These are phyloP conservation scores for Tiaroga cobitis DNA, from an alignment of 2,797 vertebrate genomes.

Conservation along the genomic window DNA sequence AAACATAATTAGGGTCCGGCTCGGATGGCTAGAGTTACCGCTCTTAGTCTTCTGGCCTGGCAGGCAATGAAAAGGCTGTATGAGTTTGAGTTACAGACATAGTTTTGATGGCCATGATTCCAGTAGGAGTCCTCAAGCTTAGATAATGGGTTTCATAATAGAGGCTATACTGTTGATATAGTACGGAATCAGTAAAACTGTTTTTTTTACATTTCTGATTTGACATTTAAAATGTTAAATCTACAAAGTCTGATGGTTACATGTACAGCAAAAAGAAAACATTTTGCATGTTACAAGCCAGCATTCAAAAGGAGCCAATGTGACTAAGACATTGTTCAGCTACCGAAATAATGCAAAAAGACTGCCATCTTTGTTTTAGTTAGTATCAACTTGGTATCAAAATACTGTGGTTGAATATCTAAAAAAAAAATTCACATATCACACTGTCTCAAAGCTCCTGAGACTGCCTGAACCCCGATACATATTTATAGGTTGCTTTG, in stretches of 20 bases:
- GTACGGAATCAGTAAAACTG: neutral
- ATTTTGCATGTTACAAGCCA: neutral
- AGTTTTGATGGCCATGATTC: conserved; percentile 50
- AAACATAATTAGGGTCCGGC: conserved; percentile 57
- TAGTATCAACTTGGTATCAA: neutral
- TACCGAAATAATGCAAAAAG: neutral
- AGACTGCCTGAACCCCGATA: neutral
- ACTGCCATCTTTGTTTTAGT: neutral
- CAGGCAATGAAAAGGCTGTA: conserved; percentile 33
- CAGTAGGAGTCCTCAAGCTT: conserved; percentile 40
- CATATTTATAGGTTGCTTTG: conserved; percentile 44
- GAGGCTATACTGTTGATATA: neutral
- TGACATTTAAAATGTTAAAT: neutral
- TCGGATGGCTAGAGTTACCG: conserved; percentile 49
- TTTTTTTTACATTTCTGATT: conserved; percentile 7
- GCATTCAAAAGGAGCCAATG: neutral
- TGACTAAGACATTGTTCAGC: neutral
- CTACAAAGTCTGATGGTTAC: conserved; percentile 44
- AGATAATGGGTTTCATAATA: conserved; percentile 48
- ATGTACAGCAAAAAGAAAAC: neutral
- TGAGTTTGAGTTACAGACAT: conserved; percentile 42
- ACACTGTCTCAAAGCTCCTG: neutral
- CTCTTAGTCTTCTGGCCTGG: conserved; percentile 41
- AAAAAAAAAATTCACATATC: neutral
- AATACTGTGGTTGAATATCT: neutral